These are phyloP conservation scores for Fregata magnificens DNA, from an alignment of 2,113 vertebrate species.

Conservation along the genomic window DNA sequence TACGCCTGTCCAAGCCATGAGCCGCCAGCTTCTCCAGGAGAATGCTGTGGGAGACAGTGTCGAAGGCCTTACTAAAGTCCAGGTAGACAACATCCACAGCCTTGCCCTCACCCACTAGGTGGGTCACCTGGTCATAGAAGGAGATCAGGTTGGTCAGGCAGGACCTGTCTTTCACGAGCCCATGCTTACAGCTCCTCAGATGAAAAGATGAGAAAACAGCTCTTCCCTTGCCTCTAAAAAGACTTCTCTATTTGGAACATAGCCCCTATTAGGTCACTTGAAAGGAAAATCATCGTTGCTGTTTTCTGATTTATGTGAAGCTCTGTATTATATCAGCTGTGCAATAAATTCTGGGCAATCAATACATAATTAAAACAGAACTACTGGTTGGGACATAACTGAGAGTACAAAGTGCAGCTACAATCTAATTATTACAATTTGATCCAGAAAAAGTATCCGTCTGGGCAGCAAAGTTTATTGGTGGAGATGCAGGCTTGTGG, in stretches of 20 bases:
- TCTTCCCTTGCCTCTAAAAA: not conserved
- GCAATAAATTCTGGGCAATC: conserved; percentile 34
- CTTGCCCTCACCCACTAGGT: no score
- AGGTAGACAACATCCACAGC: no score
- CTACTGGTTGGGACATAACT: not conserved
- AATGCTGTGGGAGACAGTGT: no score
- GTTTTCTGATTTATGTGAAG: conserved; percentile 15
- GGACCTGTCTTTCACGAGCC: no score
- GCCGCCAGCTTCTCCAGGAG: no score
- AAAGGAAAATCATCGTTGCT: not conserved
- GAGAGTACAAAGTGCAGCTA: conserved; percentile 12
- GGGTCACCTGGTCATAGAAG: no score
- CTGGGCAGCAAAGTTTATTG: not conserved
- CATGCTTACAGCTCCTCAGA: not conserved
- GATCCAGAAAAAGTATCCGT: not conserved
- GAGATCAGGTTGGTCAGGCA: no score
- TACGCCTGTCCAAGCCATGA: no score
- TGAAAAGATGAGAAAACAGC: not conserved
- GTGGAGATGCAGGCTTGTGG: not conserved
- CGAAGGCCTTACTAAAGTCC: no score
- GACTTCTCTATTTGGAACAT: not conserved
- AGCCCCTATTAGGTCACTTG: not conserved
- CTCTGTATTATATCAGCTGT: conserved; percentile 3
- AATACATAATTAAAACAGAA: conserved; percentile 62
- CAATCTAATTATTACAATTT: conserved; percentile 35